Evolutionary conservation across 2,888 invertebrate genomes (phyloP).

Genomic region (Trilocha varians): DNA sequence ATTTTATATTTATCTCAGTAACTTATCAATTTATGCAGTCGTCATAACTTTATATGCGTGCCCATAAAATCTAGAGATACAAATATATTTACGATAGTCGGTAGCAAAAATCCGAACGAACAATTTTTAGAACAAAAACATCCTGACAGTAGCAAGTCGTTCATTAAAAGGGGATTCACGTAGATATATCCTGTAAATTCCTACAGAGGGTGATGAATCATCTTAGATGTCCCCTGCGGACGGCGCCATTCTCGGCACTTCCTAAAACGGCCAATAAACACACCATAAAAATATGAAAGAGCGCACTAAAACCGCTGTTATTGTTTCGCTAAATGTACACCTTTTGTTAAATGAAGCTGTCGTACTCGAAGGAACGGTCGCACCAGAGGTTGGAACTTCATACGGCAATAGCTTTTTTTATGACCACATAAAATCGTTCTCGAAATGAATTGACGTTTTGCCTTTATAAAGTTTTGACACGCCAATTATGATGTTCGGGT

Average conservation of each 20-base stretch:
- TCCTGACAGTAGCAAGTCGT: neutral
- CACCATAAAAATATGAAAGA: slow-evolving; percentile 64
- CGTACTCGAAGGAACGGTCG: slow-evolving; percentile 25
- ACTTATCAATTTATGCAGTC: too few relatives aligned
- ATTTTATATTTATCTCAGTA: too few relatives aligned
- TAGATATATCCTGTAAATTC: neutral
- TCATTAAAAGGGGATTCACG: neutral
- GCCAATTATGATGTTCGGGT: slow-evolving; percentile 31
- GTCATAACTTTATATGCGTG: too few relatives aligned
- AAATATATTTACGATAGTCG: too few relatives aligned
- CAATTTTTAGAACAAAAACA: neutral
- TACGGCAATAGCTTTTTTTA: slow-evolving; percentile 5
- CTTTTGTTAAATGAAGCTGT: slow-evolving; percentile 66
- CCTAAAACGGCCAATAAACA: slow-evolving; percentile 68
- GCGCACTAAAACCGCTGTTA: slow-evolving; percentile 63
- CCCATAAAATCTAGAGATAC: too few relatives aligned
- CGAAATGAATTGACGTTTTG: slow-evolving; percentile 14
- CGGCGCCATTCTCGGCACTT: slow-evolving; percentile 40
- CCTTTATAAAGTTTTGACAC: slow-evolving; percentile 31
- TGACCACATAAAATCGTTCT: slow-evolving; percentile 3
- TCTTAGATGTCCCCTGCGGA: slow-evolving; percentile 14
- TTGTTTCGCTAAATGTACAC: slow-evolving; percentile 60
- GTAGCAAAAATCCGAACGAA: too few relatives aligned
- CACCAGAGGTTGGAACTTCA: slow-evolving; percentile 27
- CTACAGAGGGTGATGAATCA: slow-evolving; percentile 2